A percentile compares a stretch with the other conserved stretches of the same genome.
These are phyloP conservation scores for Acromyrmex heyeri DNA, from an alignment of 1,140 invertebrate genomes.

Conservation along the genomic window DNA sequence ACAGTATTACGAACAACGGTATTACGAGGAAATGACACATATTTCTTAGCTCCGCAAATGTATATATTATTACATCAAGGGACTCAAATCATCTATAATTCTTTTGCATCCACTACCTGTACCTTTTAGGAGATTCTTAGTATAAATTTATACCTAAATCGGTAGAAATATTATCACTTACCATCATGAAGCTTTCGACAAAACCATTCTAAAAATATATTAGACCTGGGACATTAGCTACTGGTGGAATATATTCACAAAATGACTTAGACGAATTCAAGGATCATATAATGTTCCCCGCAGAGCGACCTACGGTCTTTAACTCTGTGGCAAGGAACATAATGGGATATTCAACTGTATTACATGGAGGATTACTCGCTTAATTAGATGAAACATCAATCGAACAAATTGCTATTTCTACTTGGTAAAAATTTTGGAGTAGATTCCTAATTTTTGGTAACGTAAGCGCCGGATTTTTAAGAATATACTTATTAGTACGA, in stretches of 20 bases:
- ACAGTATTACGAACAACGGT: conserved; percentile 49
- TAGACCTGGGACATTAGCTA: not conserved
- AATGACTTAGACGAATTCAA: not conserved
- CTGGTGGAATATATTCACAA: conserved; percentile 13
- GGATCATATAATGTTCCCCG: conserved; percentile 35
- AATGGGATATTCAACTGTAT: not conserved
- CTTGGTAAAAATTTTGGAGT: not conserved
- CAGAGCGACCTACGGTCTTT: not conserved
- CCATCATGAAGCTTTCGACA: not conserved
- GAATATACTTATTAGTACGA: too few species aligned
- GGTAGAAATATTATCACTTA: too few species aligned
- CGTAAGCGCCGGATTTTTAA: too few species aligned
- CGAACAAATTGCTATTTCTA: not conserved
- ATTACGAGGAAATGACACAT: not conserved
- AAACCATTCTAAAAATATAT: not conserved
- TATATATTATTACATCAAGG: not conserved
- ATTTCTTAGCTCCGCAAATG: not conserved
- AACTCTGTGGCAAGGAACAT: not conserved
- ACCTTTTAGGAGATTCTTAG: not conserved
- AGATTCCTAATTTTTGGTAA: not conserved
- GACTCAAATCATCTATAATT: not conserved
- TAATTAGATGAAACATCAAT: not conserved
- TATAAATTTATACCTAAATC: not conserved
- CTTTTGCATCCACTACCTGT: not conserved
- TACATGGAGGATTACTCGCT: not conserved